A percentile compares a stretch with the other conserved stretches of the same genome.
phyloP scores from a whole-genome alignment of 2,113 vertebrate species.

The Corapipo altera region DNA sequence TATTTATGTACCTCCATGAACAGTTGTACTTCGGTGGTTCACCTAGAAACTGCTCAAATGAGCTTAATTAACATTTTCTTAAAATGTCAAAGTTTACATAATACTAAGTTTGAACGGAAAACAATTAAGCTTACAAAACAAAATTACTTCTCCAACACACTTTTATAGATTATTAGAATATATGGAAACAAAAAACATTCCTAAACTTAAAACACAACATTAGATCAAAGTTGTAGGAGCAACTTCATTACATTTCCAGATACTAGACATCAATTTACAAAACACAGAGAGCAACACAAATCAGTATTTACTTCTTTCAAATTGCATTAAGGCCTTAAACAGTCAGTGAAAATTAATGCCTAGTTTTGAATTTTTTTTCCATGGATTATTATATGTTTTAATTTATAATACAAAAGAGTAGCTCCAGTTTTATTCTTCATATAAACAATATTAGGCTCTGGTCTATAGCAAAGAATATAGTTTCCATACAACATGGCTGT shows the following conservation, averaged over 20 bases:
- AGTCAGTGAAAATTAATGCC: background rate
- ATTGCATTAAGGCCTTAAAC: background rate
- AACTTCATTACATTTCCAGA: background rate
- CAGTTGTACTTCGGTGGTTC: background rate
- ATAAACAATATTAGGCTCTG: background rate
- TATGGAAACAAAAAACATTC: background rate
- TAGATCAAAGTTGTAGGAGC: background rate
- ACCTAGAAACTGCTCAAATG: background rate
- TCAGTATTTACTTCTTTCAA: background rate
- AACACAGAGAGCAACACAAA: background rate
- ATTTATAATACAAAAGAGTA: background rate
- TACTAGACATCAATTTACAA: background rate
- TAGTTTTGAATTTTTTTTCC: background rate
- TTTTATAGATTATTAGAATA: background rate
- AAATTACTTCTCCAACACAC: background rate
- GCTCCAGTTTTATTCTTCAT: background rate
- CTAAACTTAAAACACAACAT: background rate
- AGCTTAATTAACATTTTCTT: background rate
- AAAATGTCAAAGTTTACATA: background rate
- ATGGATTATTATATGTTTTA: rapidly evolving
- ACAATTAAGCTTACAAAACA: background rate
- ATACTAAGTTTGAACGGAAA: background rate
- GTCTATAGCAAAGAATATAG: background rate
- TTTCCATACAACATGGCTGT: background rate
- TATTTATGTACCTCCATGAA: background rate